Evolutionary conservation across 1,140 invertebrate species (phyloP).

Genomic region (Bombus huntii): DNA sequence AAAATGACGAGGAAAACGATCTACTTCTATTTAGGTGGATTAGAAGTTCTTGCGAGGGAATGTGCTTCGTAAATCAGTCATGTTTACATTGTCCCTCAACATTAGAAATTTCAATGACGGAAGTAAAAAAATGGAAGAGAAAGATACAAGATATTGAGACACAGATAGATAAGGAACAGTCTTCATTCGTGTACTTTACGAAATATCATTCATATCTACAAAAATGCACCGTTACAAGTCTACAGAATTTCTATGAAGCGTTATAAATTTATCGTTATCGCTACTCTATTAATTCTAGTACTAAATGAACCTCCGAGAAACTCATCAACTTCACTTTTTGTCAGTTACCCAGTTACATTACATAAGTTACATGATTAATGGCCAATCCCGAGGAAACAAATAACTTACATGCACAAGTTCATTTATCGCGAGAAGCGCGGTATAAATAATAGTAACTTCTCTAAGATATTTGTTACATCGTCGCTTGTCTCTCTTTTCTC

Average conservation of each 20-base stretch:
- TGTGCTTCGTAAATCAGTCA: neutral
- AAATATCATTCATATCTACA: too few species aligned
- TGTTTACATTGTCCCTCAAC: neutral
- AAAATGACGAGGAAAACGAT: neutral
- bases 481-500: too few species aligned
- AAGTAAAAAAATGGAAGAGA: neutral
- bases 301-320: neutral
- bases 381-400: neutral
- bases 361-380: neutral
- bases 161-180: neutral
- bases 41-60: slow-evolving; percentile 23
- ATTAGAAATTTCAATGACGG: neutral
- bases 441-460: too few species aligned
- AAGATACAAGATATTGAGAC: neutral
- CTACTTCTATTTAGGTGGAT: neutral
- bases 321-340: neutral
- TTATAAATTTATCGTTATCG: neutral
- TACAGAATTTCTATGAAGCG: too few species aligned
- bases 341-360: neutral
- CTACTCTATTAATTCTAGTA: neutral
- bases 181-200: too few species aligned
- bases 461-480: too few species aligned
- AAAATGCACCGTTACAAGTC: too few species aligned
- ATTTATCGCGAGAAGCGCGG: neutral
- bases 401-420: neutral